phyloP scores from a whole-genome alignment of 2,797 vertebrate species.

The Argya squamiceps region DNA sequence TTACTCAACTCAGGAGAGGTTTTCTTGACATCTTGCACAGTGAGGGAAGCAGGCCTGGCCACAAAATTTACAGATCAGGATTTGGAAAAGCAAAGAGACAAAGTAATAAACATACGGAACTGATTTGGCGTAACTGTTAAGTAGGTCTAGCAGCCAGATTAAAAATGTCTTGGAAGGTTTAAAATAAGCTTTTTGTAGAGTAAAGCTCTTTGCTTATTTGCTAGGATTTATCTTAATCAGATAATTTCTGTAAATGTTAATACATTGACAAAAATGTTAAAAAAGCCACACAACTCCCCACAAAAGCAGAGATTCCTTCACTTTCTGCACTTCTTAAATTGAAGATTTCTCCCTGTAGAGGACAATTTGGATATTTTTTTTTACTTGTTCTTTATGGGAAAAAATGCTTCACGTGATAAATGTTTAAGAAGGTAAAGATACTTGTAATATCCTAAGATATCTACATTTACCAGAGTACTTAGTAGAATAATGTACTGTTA shows the following conservation, averaged over 20 bases:
- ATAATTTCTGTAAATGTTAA: not conserved
- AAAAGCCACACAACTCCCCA: not conserved
- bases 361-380: not conserved
- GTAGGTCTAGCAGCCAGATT: conserved; percentile 61
- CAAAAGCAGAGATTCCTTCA: not conserved
- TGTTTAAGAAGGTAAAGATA: conserved; percentile 33
- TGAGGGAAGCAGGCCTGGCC: conserved; percentile 12
- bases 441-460: conserved; percentile 13
- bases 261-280: not conserved
- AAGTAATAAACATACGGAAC: conserved; percentile 83
- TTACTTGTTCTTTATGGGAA: not conserved
- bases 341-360: not conserved
- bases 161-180: conserved; percentile 83
- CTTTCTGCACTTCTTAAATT: not conserved
- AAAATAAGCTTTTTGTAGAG: conserved; percentile 72
- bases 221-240: not conserved
- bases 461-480: not conserved
- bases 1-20: conserved; percentile 7
- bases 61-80: conserved; percentile 30
- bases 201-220: conserved; percentile 52
- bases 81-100: conserved; percentile 58
- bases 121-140: conserved; percentile 77
- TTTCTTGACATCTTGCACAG: conserved; percentile 60
- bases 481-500: not conserved
- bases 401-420: not conserved